These are phyloP conservation scores for Excalfactoria chinensis DNA, from an alignment of 2,113 vertebrate species.

Conservation along the genomic window DNA sequence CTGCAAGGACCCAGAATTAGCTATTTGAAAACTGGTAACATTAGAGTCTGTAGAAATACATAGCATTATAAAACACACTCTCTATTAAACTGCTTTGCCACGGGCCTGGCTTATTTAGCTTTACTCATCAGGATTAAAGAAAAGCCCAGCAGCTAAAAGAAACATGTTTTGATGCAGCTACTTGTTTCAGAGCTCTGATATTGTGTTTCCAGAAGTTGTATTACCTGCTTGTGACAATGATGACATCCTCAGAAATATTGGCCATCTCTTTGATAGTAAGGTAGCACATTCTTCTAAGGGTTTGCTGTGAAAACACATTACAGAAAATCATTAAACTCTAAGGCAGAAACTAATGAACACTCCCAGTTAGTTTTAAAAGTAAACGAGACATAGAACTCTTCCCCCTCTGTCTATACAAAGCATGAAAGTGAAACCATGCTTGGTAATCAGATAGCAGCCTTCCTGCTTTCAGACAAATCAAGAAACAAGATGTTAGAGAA, in stretches of 20 bases:
- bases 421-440: background rate
- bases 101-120: background rate
- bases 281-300: constrained; percentile 96
- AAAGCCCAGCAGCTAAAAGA: background rate
- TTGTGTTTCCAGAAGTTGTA: background rate
- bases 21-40: background rate
- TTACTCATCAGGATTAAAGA: background rate
- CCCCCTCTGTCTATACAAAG: background rate
- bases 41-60: background rate
- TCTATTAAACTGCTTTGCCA: background rate
- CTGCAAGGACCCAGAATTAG: background rate
- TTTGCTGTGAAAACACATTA: constrained; percentile 84
- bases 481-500: background rate
- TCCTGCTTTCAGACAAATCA: background rate
- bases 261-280: constrained; percentile 99
- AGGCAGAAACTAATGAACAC: rapidly evolving
- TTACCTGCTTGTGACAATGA: constrained; percentile 99
- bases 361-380: background rate
- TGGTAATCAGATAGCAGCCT: rapidly evolving
- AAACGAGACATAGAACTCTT: background rate
- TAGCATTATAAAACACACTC: background rate
- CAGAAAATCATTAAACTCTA: background rate
- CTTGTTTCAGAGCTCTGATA: background rate
- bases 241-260: constrained; percentile 97
- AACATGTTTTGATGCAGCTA: background rate